phyloP scores from a whole-genome alignment of 2,797 vertebrate species.

The Alfaro cultratus region DNA sequence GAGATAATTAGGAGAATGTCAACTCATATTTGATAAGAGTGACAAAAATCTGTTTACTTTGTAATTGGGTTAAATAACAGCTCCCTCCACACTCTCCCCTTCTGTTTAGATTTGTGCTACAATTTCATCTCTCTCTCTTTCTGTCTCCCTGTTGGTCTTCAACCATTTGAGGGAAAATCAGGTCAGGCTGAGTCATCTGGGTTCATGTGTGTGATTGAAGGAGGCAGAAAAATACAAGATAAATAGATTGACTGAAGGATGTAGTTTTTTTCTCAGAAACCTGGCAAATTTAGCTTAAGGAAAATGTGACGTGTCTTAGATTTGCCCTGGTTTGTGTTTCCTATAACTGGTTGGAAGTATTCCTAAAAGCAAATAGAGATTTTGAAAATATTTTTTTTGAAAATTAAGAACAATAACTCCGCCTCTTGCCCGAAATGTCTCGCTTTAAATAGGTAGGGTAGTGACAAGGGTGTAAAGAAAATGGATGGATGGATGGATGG shows the following conservation, averaged over 20 bases:
- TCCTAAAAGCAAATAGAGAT: background rate
- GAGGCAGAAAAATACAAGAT: background rate
- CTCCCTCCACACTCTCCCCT: background rate
- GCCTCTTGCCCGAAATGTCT: too few relatives aligned
- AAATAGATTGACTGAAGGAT: background rate
- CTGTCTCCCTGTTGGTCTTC: background rate
- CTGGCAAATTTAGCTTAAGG: background rate
- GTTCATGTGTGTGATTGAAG: background rate
- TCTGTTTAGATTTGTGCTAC: background rate
- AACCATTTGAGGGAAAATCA: constrained; percentile 15
- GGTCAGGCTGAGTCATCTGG: constrained; percentile 31
- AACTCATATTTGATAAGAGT: constrained; percentile 10
- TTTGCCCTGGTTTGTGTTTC: background rate
- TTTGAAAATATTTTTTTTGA: background rate
- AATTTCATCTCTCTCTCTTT: background rate
- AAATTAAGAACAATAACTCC: background rate
- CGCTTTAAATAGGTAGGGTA: too few relatives aligned
- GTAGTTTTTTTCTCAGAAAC: background rate
- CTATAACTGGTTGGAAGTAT: background rate
- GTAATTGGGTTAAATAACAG: constrained; percentile 10
- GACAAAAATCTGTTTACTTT: constrained; percentile 10
- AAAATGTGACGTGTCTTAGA: background rate
- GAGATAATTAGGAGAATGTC: constrained; percentile 9
- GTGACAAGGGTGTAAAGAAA: too few relatives aligned
- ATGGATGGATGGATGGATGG: background rate